Evolutionary conservation across 2,797 vertebrate species (phyloP), one percentile per base, ranked within the genome.

Genomic region (Crax fasciolata): DNA sequence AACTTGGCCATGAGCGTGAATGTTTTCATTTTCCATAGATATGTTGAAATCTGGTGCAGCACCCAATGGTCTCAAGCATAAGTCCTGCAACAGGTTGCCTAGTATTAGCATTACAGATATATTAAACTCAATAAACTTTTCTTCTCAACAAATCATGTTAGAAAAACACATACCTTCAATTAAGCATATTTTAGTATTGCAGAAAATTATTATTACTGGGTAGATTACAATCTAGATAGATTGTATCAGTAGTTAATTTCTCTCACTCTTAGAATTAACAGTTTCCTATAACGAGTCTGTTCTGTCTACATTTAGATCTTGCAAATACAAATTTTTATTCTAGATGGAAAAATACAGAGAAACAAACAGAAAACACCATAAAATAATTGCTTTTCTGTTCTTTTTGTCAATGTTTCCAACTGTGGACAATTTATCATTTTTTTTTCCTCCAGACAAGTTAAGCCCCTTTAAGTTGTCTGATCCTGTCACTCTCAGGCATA

Each of bases 301-400:
- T 90, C 12, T 9, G 25, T 61, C 35, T 32, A 8, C 52, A 44
- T 52, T 13, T 15, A 87, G 13, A 6, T 93, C 28, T 59, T 55
- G 55, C 10, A 15, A 15, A 35, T 6, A 51, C 41, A 51, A 43
- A 13, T 51, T 80, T 67, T 3, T 38, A 39, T 66, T 9, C 12
- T 51, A 66, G 20, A 59, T 3, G 39, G 30, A 66, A 86, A 76
- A 44, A 58, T 23, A 3, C 11, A 10, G 12, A 15, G 3, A 59
- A 2, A 1, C 2, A 4, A 75, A 25, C 1, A 52, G 80, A 12
- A n/a, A 49, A 9, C 16, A 10, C 3, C 3, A 70, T 39, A 51
- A 55, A 81, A 58, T 72, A 8, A 72, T 58, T 13, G 59, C 5
- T n/a, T 72, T 77, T 77, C 24, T 83, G 15, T 72, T 13, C 0